Evolutionary conservation across 2,888 invertebrate species (phyloP), one percentile per base, ranked within the genome.

Genomic region (Cryptophagus acutangulus): DNA sequence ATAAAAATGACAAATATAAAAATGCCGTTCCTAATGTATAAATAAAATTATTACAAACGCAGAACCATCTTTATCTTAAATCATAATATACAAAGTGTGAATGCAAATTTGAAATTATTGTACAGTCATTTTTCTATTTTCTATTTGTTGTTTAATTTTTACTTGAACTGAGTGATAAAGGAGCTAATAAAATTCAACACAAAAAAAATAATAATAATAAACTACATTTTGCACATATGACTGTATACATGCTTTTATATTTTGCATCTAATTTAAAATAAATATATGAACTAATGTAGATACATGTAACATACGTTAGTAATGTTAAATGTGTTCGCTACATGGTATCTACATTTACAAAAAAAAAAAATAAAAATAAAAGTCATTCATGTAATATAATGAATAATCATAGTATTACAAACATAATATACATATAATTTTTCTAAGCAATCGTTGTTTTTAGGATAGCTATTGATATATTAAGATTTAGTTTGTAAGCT

Each of bases 391-490:
- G 66, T 57, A 57, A 52, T 48, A 52, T 52, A 52, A 62, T 62
- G 59, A 65, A 64, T 65, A 63, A 64, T 63, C 60, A 65, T 69
- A 68, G 67, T 66, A 67, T 66, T 66, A 67, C 62, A 64, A 53
- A 63, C 55, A 63, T 58, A 52, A 66, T 66, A 68, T 68, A 68
- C 67, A 68, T 68, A 69, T 69, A 70, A 69, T 70, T 70, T 69
- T 69, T 70, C 70, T 70, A 70, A 70, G 69, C 70, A 69, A 69
- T 69, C 67, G 67, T 68, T 69, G 67, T 69, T 69, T 65, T 68
- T 68, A 68, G 68, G 63, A 48, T 69, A 69, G 67, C 66, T 66
- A 69, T 67, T 68, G 64, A 61, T 65, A 67, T 63, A 66, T 63
- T 66, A 67, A 69, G 61, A 61, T 67, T 68, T 68, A 67, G 65